Evolutionary conservation across 2,888 invertebrate species (phyloP).

Genomic region (Drosophila lacicola): DNA sequence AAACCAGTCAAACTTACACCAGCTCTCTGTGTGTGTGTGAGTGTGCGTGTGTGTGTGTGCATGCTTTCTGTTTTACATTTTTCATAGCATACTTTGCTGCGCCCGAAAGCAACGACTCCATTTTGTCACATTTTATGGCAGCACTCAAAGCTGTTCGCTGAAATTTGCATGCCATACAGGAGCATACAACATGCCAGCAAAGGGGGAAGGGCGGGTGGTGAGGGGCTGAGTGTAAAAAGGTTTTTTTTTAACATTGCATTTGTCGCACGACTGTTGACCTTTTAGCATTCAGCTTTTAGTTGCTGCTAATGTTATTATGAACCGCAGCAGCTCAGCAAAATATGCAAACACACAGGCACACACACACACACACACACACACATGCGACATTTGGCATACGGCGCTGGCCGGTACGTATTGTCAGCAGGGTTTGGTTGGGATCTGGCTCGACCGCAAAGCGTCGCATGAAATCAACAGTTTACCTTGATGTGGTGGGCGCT

Average conservation of each 20-base stretch:
- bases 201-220: not conserved
- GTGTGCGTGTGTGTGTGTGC: conserved; percentile 10
- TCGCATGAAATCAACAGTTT: conserved; percentile 76
- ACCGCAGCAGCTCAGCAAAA: conserved; percentile 25
- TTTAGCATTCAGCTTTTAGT: conserved; percentile 39
- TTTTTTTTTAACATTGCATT: conserved; percentile 17
- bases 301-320: conserved; percentile 49
- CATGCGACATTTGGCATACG: conserved; percentile 2
- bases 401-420: conserved; percentile 18
- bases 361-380: conserved; percentile 2
- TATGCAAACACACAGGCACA: conserved; percentile 31
- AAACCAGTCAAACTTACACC: conserved; percentile 45
- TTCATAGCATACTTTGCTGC: conserved; percentile 58
- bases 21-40: not conserved
- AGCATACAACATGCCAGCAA: conserved; percentile 8
- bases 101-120: conserved; percentile 51
- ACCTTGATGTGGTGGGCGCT: conserved; percentile 59
- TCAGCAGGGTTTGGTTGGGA: conserved; percentile 23
- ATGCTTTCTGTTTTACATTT: conserved; percentile 36
- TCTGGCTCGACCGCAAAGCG: conserved; percentile 44
- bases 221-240: not conserved
- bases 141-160: conserved; percentile 51
- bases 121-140: conserved; percentile 66
- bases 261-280: conserved; percentile 38
- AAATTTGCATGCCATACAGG: conserved; percentile 57